phyloP scores from a whole-genome alignment of 2,797 vertebrate species.

The Sebastes trivittatus region DNA sequence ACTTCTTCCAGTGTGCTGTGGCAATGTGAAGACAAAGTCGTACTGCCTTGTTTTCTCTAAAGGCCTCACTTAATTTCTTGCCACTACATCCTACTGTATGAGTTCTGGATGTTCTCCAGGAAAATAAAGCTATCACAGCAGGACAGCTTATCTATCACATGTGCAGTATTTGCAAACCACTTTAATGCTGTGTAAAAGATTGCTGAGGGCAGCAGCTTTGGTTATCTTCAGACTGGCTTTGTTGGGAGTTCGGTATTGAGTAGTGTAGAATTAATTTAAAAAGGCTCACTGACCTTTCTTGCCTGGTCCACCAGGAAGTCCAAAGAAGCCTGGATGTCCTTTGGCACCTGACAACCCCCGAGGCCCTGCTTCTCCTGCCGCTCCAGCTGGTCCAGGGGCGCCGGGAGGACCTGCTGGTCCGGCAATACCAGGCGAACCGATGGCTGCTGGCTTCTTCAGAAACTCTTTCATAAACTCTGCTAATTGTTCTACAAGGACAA shows the following conservation, averaged over 20 bases:
- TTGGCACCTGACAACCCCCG: constrained; percentile 74
- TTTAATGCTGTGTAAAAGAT: background rate
- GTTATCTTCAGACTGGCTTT: background rate
- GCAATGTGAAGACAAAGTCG: constrained; percentile 12
- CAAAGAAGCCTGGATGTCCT: constrained; percentile 82
- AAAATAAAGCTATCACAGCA: constrained; percentile 14
- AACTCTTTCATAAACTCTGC: constrained; percentile 82
- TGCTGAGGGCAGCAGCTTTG: background rate
- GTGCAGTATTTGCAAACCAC: background rate
- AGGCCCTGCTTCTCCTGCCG: constrained; percentile 69
- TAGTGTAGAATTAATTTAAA: background rate
- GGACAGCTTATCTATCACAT: constrained; percentile 3
- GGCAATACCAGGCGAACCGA: constrained; percentile 75
- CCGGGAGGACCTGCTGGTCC: constrained; percentile 78
- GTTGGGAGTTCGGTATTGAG: background rate
- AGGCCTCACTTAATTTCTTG: constrained; percentile 34
- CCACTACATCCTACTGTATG: background rate
- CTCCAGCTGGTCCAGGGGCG: constrained; percentile 72
- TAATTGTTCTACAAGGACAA: constrained; percentile 77
- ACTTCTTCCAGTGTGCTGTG: constrained; percentile 2
- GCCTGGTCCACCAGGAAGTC: constrained; percentile 81
- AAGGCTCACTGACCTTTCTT: constrained; percentile 74
- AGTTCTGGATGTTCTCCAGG: constrained; percentile 29
- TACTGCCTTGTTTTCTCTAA: constrained; percentile 22
- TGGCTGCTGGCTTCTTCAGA: constrained; percentile 77